Percentiles rank a stretch among this genome's conserved stretches.
phyloP scores from a whole-genome alignment of 2,113 vertebrate species.

The Lucifuga dentata region DNA sequence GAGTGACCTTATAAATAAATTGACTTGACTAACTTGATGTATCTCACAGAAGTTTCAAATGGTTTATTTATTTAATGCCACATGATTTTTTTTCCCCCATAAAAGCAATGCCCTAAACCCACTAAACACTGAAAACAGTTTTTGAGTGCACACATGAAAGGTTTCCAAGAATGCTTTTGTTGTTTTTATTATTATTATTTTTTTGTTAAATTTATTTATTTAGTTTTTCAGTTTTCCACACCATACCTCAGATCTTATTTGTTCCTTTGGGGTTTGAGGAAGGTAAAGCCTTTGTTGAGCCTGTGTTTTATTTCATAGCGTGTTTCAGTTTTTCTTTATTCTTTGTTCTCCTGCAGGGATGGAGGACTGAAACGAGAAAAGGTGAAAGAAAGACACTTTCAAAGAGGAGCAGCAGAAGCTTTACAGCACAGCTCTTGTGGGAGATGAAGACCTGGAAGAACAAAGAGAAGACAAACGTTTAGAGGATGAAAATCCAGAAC shows the following conservation, averaged over 20 bases:
- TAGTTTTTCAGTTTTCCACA: too few relatives aligned
- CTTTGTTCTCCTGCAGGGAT: constrained; percentile 83
- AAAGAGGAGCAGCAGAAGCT: constrained; percentile 94
- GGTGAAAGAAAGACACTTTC: constrained; percentile 90
- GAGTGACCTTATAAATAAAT: too few relatives aligned
- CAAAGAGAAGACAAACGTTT: constrained; percentile 77
- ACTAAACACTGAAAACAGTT: too few relatives aligned
- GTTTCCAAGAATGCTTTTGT: too few relatives aligned
- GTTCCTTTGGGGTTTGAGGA: not conserved
- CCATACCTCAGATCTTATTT: not conserved
- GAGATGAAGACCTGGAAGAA: constrained; percentile 85
- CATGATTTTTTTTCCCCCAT: too few relatives aligned
- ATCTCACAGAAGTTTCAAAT: too few relatives aligned
- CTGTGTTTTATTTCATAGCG: not conserved
- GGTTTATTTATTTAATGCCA: too few relatives aligned
- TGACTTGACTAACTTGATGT: too few relatives aligned
- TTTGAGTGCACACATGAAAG: too few relatives aligned
- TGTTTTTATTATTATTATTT: too few relatives aligned
- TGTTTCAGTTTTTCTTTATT: not conserved
- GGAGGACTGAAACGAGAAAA: constrained; percentile 93
- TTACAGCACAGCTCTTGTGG: constrained; percentile 92
- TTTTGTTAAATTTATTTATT: too few relatives aligned
- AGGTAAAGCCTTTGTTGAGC: not conserved
- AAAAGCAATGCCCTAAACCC: too few relatives aligned
- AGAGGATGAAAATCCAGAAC: constrained; percentile 22